These are phyloP conservation scores for Acridotheres tristis DNA, from an alignment of 2,797 vertebrate species.

Conservation along the genomic window DNA sequence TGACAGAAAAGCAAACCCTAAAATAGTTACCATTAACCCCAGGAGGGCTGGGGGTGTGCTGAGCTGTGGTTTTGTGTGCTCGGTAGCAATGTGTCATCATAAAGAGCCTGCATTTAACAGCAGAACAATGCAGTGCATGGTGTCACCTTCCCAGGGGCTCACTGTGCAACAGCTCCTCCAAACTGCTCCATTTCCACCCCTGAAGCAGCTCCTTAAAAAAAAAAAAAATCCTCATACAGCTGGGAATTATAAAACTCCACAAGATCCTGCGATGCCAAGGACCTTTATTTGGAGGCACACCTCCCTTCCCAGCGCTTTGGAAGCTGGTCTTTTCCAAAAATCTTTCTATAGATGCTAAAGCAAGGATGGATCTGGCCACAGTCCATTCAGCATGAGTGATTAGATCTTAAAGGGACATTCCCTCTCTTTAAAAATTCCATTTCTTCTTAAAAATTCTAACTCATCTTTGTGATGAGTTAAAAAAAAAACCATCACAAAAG, in stretches of 20 bases:
- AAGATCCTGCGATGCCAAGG: conserved; percentile 2
- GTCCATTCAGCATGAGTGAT: conserved; percentile 6
- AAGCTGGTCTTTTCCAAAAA: conserved; percentile 14
- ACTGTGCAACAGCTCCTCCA: conserved; percentile 7
- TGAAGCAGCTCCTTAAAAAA: conserved; percentile 1
- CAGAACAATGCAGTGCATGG: conserved; percentile 7
- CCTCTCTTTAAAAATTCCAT: not conserved
- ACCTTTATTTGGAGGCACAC: conserved; percentile 15
- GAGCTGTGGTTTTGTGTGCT: conserved; percentile 21
- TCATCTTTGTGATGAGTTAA: not conserved
- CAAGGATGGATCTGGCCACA: conserved; percentile 24
- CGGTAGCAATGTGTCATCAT: not conserved
- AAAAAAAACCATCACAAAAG: not conserved
- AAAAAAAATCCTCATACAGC: not conserved
- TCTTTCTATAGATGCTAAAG: conserved; percentile 24
- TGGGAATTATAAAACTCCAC: conserved; percentile 33
- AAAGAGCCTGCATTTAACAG: not conserved
- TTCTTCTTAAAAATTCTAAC: not conserved
- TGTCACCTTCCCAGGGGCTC: conserved; percentile 43
- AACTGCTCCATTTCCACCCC: conserved; percentile 1
- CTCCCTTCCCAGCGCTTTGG: not conserved
- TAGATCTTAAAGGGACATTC: conserved; percentile 45
- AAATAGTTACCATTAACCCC: conserved; percentile 5
- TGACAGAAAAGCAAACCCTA: conserved; percentile 4
- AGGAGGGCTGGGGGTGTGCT: not conserved